These are phyloP conservation scores for Saturnia japonica DNA, from an alignment of 2,888 invertebrate genomes.

Conservation along the genomic window DNA sequence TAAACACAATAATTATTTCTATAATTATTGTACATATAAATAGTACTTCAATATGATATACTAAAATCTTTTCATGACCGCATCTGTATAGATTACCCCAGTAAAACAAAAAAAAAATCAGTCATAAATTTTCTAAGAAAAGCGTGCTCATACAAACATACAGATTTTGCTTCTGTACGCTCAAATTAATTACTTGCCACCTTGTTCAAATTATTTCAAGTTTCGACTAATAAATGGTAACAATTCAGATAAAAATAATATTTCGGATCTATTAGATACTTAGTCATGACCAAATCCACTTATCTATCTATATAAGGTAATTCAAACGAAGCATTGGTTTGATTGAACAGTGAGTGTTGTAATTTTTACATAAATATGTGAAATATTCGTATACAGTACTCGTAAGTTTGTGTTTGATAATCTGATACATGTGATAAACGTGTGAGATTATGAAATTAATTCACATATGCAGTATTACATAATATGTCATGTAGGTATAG, in stretches of 20 bases:
- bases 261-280: neutral
- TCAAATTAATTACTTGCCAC: too few species aligned
- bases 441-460: slow-evolving; percentile 2
- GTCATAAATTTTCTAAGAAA: too few species aligned
- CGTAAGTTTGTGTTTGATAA: neutral
- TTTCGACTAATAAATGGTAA: neutral
- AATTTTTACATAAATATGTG: slow-evolving; percentile 2
- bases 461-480: neutral
- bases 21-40: too few species aligned
- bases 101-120: too few species aligned
- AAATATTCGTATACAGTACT: too few species aligned
- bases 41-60: too few species aligned
- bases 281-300: neutral
- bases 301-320: neutral
- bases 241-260: neutral
- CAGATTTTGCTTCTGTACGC: too few species aligned
- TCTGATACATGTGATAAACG: neutral
- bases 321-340: neutral
- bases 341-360: neutral
- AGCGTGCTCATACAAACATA: too few species aligned
- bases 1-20: too few species aligned
- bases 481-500: slow-evolving; percentile 17
- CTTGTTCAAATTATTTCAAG: neutral
- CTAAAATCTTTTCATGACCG: too few species aligned
- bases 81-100: too few species aligned